These are phyloP conservation scores for Channa argus DNA, from an alignment of 2,113 vertebrate species.

Conservation along the genomic window DNA sequence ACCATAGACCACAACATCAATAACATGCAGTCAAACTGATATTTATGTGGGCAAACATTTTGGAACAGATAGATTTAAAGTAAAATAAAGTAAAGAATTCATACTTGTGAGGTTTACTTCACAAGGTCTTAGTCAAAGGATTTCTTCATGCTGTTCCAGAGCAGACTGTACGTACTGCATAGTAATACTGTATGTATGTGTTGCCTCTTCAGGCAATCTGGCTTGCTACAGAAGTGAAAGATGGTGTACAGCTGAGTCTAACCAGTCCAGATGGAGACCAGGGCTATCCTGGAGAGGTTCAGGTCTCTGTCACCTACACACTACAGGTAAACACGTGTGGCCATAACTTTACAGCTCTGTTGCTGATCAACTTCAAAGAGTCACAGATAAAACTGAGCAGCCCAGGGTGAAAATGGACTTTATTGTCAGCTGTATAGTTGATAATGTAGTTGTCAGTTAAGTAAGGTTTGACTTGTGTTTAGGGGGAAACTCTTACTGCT, in stretches of 20 bases:
- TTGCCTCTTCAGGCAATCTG: constrained; percentile 87
- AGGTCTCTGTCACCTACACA: constrained; percentile 89
- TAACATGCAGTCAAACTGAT: too few species aligned
- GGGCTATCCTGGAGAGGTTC: constrained; percentile 92
- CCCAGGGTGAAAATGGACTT: too few species aligned
- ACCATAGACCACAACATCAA: too few species aligned
- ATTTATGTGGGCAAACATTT: too few species aligned
- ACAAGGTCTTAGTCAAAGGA: too few species aligned
- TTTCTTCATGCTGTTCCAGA: too few species aligned
- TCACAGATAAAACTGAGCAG: too few species aligned
- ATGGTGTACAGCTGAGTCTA: constrained; percentile 87
- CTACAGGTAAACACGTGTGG: constrained; percentile 70
- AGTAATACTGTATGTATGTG: background rate
- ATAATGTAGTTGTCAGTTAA: background rate
- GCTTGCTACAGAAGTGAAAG: constrained; percentile 82
- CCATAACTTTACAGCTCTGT: background rate
- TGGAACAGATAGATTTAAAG: too few species aligned
- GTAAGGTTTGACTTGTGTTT: constrained; percentile 20
- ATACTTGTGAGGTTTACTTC: too few species aligned
- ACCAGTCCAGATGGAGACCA: constrained; percentile 92
- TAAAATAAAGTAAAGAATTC: too few species aligned
- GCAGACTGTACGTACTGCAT: background rate
- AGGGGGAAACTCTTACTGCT: constrained; percentile 83
- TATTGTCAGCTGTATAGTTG: background rate
- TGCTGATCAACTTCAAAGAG: background rate